Percentiles rank a stretch among this genome's conserved stretches.
These are phyloP conservation scores for Xerus inauris DNA, from an alignment of 2,113 vertebrate genomes.

Conservation along the genomic window DNA sequence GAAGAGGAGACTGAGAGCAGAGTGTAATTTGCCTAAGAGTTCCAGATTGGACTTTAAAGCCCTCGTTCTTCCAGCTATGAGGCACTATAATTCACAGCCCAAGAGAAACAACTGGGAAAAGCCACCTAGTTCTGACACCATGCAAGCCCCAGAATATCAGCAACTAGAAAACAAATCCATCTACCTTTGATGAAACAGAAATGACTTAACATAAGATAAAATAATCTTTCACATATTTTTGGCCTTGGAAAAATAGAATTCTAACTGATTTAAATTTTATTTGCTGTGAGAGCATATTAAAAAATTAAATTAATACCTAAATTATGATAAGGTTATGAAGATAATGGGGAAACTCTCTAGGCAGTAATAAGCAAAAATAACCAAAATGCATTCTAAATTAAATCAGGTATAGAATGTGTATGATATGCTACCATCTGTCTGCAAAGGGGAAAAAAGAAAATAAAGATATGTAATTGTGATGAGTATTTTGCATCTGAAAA, in stretches of 20 bases:
- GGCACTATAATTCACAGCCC: background rate
- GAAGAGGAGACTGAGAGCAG: background rate
- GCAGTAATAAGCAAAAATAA: background rate
- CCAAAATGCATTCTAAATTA: background rate
- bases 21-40: background rate
- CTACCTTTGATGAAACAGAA: background rate
- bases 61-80: background rate
- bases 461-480: background rate
- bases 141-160: background rate
- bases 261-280: constrained; percentile 34
- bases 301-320: background rate
- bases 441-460: background rate
- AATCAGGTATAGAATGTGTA: background rate
- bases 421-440: background rate
- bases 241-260: background rate
- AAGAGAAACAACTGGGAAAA: background rate
- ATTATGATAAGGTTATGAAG: background rate
- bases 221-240: background rate
- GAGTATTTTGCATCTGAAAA: background rate
- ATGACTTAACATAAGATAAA: background rate
- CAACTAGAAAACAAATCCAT: background rate
- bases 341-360: background rate
- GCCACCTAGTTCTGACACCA: background rate
- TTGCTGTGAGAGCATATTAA: background rate
- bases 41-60: background rate